phyloP scores from a whole-genome alignment of 1,140 invertebrate species.

The Arion vulgaris region DNA sequence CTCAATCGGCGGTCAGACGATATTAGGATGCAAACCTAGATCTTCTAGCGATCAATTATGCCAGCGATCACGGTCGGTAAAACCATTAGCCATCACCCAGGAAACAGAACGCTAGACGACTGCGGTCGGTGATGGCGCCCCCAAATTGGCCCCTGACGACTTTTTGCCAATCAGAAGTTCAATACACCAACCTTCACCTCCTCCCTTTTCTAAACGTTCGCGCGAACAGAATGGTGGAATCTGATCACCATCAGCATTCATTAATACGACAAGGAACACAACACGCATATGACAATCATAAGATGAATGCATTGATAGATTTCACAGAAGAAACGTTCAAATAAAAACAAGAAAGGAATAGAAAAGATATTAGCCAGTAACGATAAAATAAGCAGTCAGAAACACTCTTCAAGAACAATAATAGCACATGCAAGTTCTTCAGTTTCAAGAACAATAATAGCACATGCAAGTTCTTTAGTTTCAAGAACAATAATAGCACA shows the following conservation, averaged over 20 bases:
- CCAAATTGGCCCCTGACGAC: constrained; percentile 27
- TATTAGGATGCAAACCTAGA: constrained; percentile 38
- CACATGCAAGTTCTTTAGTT: no score
- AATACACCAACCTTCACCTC: neutral
- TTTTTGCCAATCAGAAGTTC: constrained; percentile 29
- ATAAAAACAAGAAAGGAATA: no score
- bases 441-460: no score
- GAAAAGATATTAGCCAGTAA: no score
- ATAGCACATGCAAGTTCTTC: no score
- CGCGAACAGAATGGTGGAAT: neutral
- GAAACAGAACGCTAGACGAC: constrained; percentile 14
- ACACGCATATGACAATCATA: constrained; percentile 7
- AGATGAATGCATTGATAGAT: constrained; percentile 18
- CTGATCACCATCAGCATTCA: constrained; percentile 10
- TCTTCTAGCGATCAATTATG: constrained; percentile 39
- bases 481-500: no score
- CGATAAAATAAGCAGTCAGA: no score
- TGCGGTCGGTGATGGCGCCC: neutral
- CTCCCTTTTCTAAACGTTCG: constrained; percentile 5
- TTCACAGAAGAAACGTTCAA: no score
- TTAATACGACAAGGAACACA: neutral
- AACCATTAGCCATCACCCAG: constrained; percentile 31
- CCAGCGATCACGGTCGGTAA: constrained; percentile 24
- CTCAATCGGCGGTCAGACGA: constrained; percentile 27
- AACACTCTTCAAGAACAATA: no score